Conservation (phyloP, 2,113 vertebrate species). For the Anoplopoma fimbria region DNA sequence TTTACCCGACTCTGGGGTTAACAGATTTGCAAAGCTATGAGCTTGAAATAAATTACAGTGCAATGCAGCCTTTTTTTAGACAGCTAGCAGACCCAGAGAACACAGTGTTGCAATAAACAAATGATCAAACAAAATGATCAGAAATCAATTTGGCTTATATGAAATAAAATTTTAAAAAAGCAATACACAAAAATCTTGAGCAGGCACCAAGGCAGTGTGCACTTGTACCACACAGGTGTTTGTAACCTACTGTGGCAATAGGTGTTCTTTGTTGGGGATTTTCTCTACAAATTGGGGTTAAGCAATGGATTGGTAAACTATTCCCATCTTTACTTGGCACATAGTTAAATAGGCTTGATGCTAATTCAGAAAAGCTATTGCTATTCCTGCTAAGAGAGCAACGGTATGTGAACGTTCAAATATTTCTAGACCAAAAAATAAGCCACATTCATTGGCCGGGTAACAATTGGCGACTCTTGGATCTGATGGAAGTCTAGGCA, state of each 20-base stretch:
- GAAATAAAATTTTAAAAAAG: neutral
- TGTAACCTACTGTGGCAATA: neutral
- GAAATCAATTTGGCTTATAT: conserved; percentile 1
- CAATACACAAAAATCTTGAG: neutral
- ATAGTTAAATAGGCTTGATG: neutral
- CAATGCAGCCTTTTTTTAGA: conserved; percentile 10
- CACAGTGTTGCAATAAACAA: neutral
- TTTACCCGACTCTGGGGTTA: neutral
- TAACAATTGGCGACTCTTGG: neutral
- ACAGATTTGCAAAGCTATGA: neutral
- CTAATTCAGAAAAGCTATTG: neutral
- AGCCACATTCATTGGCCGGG: conserved; percentile 16
- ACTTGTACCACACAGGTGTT: conserved; percentile 8
- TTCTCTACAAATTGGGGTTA: neutral
- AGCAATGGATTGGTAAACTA: conserved; percentile 19
- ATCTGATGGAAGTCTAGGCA: conserved; percentile 27
- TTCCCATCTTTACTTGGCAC: conserved; percentile 35
- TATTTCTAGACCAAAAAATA: neutral
- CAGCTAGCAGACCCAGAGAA: neutral
- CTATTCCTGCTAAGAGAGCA: neutral
- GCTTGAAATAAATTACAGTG: conserved; percentile 17
- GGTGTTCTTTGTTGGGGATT: neutral
- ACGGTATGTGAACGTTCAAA: conserved; percentile 10
- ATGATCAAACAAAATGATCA: neutral
- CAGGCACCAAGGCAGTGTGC: conserved; percentile 38